Percentiles rank a stretch among this genome's conserved stretches.
These are phyloP conservation scores for Chloropsis cyanopogon DNA, from an alignment of 2,113 vertebrate species.

Conservation along the genomic window DNA sequence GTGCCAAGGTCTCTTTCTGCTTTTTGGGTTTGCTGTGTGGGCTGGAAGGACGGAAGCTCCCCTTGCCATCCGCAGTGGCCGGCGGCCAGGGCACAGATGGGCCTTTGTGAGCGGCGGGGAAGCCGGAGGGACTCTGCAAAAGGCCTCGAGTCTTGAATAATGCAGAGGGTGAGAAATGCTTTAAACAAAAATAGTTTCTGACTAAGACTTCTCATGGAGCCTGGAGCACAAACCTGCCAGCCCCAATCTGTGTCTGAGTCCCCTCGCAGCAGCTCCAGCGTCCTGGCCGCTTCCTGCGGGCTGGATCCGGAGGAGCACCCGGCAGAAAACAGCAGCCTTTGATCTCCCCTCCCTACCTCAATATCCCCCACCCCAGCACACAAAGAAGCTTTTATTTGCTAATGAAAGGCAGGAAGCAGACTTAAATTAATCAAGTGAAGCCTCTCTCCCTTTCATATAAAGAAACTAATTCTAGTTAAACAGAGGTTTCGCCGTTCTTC, in stretches of 20 bases:
- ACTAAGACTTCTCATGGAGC: constrained; percentile 1
- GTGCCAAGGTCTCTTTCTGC: not conserved
- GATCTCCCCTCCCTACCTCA: not conserved
- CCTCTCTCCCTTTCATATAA: not conserved
- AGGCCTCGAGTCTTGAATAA: constrained; percentile 1
- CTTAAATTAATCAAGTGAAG: not conserved
- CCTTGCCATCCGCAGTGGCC: rapidly evolving
- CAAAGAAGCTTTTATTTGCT: not conserved
- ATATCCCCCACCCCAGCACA: not conserved
- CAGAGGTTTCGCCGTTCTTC: not conserved
- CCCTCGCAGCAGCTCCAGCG: not conserved
- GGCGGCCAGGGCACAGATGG: not conserved
- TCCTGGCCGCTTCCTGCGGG: not conserved
- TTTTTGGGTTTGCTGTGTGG: not conserved
- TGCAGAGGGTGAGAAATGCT: constrained; percentile 12
- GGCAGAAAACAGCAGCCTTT: not conserved
- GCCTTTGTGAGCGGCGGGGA: not conserved
- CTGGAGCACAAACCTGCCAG: constrained; percentile 20
- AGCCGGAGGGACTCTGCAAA: not conserved
- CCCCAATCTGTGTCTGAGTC: not conserved
- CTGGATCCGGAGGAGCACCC: not conserved
- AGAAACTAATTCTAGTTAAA: not conserved
- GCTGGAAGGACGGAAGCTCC: not conserved
- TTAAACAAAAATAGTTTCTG: constrained; percentile 46
- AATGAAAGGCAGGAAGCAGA: constrained; percentile 10